phyloP scores from a whole-genome alignment of 1,140 invertebrate genomes.

The Triops longicaudatus region DNA sequence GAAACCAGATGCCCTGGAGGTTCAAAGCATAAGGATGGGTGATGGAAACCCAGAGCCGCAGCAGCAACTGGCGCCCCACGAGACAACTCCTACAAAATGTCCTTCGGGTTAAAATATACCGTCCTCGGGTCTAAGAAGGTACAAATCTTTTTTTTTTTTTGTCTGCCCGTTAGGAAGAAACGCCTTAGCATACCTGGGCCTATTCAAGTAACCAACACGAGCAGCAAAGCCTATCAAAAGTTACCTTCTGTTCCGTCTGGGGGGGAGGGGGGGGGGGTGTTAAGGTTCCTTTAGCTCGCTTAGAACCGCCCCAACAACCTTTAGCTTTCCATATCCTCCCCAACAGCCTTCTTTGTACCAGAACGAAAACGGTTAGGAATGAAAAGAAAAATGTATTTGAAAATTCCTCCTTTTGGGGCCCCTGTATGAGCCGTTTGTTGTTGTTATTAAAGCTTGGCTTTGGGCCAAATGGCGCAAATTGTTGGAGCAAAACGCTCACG shows the following conservation, averaged over 20 bases:
- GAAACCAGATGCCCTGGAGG: background rate
- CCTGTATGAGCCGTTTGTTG: background rate
- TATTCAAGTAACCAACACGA: background rate
- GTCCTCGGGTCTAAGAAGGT: background rate
- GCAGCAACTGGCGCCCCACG: slow-evolving; percentile 3
- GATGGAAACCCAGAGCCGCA: background rate
- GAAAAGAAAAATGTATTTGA: slow-evolving; percentile 4
- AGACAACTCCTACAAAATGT: background rate
- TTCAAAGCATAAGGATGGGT: background rate
- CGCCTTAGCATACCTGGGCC: background rate
- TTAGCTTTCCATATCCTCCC: background rate
- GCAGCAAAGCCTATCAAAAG: background rate
- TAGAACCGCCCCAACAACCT: background rate
- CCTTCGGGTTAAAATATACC: background rate
- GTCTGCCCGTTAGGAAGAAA: background rate
- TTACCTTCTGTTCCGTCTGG: background rate
- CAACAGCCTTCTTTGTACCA: background rate
- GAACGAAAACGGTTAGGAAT: background rate
- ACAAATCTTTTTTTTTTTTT: background rate
- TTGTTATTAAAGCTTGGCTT: background rate
- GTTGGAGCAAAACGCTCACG: background rate
- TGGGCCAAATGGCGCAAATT: slow-evolving; percentile 11
- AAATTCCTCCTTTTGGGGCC: background rate
- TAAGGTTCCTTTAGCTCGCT: background rate
- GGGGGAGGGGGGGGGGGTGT: too few relatives aligned